A percentile compares a stretch with the other conserved stretches of the same genome.
These are phyloP conservation scores for Orthonyx spaldingii DNA, from an alignment of 2,113 vertebrate genomes.

Conservation along the genomic window DNA sequence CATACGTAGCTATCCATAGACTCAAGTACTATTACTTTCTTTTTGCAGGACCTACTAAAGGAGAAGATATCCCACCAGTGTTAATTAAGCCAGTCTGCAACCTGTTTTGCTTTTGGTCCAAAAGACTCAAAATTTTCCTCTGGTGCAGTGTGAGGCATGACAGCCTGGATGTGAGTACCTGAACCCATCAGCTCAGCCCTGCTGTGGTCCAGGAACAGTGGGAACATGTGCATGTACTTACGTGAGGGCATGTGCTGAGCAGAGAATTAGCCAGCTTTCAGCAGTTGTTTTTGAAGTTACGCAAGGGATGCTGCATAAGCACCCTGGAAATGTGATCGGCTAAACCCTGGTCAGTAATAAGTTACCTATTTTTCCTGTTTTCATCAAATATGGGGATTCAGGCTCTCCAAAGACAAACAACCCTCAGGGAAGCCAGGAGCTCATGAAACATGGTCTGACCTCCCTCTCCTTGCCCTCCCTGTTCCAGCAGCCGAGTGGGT, in stretches of 20 bases:
- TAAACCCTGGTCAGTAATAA: not conserved
- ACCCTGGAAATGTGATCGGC: not conserved
- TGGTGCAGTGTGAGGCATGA: slow-evolving; percentile 74
- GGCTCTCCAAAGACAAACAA: not conserved
- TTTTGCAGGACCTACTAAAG: slow-evolving; percentile 67
- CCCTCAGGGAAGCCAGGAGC: fast-evolving
- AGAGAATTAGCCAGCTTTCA: fast-evolving
- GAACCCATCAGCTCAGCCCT: fast-evolving
- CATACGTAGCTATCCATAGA: fast-evolving
- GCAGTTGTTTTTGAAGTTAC: fast-evolving
- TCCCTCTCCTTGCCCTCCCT: not conserved
- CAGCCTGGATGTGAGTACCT: slow-evolving; percentile 52
- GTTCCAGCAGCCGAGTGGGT: fast-evolving
- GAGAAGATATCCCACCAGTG: slow-evolving; percentile 71
- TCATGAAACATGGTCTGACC: not conserved
- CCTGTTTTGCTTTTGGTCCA: slow-evolving; percentile 78
- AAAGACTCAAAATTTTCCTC: slow-evolving; percentile 69
- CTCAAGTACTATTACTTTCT: fast-evolving
- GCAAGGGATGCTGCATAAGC: not conserved
- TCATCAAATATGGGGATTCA: not conserved
- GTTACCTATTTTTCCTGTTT: not conserved
- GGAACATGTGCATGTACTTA: fast-evolving
- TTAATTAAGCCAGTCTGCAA: slow-evolving; percentile 78
- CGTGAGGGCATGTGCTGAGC: fast-evolving
- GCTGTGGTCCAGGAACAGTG: fast-evolving